Base-by-base conservation (phyloP, 2,888 invertebrate species). In the Chaitophorus viminalis region DNA sequence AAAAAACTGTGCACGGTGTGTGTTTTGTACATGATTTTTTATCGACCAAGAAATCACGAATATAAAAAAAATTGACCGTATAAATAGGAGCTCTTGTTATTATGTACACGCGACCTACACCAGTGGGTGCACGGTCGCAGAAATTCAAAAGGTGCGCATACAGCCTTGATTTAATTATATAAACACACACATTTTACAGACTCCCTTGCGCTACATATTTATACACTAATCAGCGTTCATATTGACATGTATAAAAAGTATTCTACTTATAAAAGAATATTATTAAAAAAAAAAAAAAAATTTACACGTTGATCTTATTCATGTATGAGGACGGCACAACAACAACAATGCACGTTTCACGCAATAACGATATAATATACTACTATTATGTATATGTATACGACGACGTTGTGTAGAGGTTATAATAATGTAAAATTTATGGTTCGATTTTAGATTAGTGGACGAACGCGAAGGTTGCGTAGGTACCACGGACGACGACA, bases 391-490 rank as follows among this genome's bases (percentile, higher is more conserved):
- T 6, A 25, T 25, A 8, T 4, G 65, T 25, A n/a, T 6, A 29
- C 68, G 68, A 68, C 39, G 60, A 81, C 68, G 81, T 46, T 9
- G 33, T 79, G 17, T 9, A 14, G 46, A 14, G 11, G 1, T 60
- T 68, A 79, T 79, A 29, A 65, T 68, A 29, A 81, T 81, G 29
- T 29, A 46, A 39, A 81, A 68, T 36, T 25, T 65, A 79, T 65
- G 65, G 79, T 79, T 60, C 65, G 79, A 79, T 79, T 65, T 79
- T 79, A 39, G 39, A 79, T 65, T 18, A 65, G 65, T 18, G n/a
- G 68, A 81, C 68, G 33, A 18, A 33, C 72, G 81, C 72, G 81
- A 68, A 81, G 81, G 81, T 81, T 81, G 68, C 29, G 36, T n/a
- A n/a, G n/a, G n/a, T n/a, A 2, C 25, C 29, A 68, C n/a, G 29